These are phyloP conservation scores for Amyelois transitella DNA, from an alignment of 1,140 invertebrate species.

Conservation along the genomic window DNA sequence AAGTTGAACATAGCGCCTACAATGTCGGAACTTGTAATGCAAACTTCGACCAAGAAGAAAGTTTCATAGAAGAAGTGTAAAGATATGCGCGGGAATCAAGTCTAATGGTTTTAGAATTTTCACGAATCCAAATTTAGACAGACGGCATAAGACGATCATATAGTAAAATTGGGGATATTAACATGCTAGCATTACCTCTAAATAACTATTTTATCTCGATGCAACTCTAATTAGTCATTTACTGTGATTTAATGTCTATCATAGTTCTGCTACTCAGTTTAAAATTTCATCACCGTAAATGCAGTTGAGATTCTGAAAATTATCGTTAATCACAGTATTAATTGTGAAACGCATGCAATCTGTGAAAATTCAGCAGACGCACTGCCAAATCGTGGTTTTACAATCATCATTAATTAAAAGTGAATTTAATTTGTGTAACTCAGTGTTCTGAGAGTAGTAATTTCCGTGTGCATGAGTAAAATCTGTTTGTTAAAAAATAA, in stretches of 20 bases:
- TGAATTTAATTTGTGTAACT: constrained; percentile 23
- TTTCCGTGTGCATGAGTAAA: constrained; percentile 24
- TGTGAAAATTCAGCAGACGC: constrained; percentile 47
- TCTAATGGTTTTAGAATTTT: constrained; percentile 62
- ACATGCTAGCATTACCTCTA: constrained; percentile 45
- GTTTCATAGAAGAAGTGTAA: constrained; percentile 57
- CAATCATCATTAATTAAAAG: constrained; percentile 31
- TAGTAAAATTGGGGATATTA: constrained; percentile 31
- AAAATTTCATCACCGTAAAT: background rate
- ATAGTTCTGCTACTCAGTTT: background rate
- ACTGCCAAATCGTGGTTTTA: constrained; percentile 37
- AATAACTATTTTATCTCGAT: background rate
- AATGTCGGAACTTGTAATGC: constrained; percentile 65
- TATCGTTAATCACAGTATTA: constrained; percentile 11
- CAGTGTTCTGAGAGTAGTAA: constrained; percentile 22
- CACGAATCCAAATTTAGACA: constrained; percentile 61
- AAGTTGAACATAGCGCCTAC: constrained; percentile 69
- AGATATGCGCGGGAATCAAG: constrained; percentile 59
- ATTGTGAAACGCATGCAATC: constrained; percentile 53
- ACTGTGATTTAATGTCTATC: background rate
- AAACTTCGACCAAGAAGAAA: constrained; percentile 63
- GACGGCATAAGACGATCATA: constrained; percentile 41
- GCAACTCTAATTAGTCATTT: background rate
- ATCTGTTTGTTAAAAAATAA: constrained; percentile 13
- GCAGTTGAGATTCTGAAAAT: background rate